Evolutionary conservation across 1,140 invertebrate genomes (phyloP).

Genomic region (Drosophila gunungcola): DNA sequence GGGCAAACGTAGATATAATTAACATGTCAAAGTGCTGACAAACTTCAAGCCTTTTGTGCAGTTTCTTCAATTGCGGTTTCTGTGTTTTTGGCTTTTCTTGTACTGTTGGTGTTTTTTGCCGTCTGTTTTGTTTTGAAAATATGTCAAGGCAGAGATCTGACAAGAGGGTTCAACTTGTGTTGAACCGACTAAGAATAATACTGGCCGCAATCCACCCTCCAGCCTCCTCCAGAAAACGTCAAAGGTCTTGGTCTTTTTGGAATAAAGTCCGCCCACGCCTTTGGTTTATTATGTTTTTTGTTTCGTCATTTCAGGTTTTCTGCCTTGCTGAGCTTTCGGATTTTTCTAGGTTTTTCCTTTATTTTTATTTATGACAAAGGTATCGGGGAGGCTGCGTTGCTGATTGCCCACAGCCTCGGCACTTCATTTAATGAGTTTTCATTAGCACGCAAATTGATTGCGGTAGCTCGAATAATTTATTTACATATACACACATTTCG

Average conservation of each 20-base stretch:
- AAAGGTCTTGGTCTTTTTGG: constrained; percentile 48
- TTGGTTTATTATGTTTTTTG: constrained; percentile 23
- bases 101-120: constrained; percentile 8
- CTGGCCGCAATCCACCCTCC: constrained; percentile 29
- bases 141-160: constrained; percentile 59
- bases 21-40: constrained; percentile 73
- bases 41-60: constrained; percentile 59
- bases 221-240: constrained; percentile 19
- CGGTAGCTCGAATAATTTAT: constrained; percentile 58
- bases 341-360: background rate
- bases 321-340: constrained; percentile 4
- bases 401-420: constrained; percentile 52
- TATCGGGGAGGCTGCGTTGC: constrained; percentile 10
- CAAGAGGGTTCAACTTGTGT: constrained; percentile 33
- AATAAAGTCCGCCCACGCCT: constrained; percentile 14
- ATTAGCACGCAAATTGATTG: constrained; percentile 59
- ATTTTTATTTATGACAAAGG: constrained; percentile 46
- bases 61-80: constrained; percentile 51
- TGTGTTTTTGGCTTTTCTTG: constrained; percentile 13
- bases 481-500: constrained; percentile 21
- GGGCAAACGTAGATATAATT: constrained; percentile 64
- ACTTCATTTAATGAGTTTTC: constrained; percentile 62
- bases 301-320: constrained; percentile 19
- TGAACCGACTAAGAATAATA: constrained; percentile 39
- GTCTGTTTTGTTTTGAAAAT: constrained; percentile 36